A percentile compares a stretch with the other conserved stretches of the same genome.
phyloP scores from a whole-genome alignment of 2,797 vertebrate genomes.

The Alosa sapidissima region DNA sequence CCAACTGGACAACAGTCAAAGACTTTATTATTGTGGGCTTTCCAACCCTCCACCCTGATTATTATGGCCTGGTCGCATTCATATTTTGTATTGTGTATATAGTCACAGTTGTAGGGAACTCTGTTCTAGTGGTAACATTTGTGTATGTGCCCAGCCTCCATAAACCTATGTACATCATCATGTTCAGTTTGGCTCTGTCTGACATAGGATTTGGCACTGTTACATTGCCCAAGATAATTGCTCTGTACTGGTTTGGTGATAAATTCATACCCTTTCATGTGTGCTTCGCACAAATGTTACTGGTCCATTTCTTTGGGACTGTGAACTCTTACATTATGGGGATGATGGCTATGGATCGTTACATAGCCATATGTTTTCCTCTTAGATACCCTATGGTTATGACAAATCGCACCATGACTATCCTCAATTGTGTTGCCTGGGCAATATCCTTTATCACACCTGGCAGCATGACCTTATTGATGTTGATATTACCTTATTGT shows the following conservation, averaged over 20 bases:
- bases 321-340: conserved; percentile 69
- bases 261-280: conserved; percentile 53
- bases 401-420: conserved; percentile 45
- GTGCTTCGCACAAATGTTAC: conserved; percentile 68
- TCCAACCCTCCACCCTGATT: conserved; percentile 53
- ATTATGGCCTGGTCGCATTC: conserved; percentile 48
- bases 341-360: conserved; percentile 67
- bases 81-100: conserved; percentile 60
- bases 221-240: conserved; percentile 63
- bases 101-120: conserved; percentile 58
- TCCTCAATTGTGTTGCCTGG: conserved; percentile 52
- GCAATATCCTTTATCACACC: conserved; percentile 49
- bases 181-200: conserved; percentile 66
- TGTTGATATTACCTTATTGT: conserved; percentile 60
- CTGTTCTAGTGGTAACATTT: conserved; percentile 61
- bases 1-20: conserved; percentile 42
- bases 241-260: conserved; percentile 62
- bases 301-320: conserved; percentile 70
- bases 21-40: conserved; percentile 70
- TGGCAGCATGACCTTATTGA: conserved; percentile 43
- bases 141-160: conserved; percentile 63
- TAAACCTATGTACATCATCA: conserved; percentile 72
- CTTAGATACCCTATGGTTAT: conserved; percentile 60
- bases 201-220: conserved; percentile 65
- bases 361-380: conserved; percentile 62